These are phyloP conservation scores for Hippocampus kuda DNA, from an alignment of 2,797 vertebrate genomes.

Conservation along the genomic window DNA sequence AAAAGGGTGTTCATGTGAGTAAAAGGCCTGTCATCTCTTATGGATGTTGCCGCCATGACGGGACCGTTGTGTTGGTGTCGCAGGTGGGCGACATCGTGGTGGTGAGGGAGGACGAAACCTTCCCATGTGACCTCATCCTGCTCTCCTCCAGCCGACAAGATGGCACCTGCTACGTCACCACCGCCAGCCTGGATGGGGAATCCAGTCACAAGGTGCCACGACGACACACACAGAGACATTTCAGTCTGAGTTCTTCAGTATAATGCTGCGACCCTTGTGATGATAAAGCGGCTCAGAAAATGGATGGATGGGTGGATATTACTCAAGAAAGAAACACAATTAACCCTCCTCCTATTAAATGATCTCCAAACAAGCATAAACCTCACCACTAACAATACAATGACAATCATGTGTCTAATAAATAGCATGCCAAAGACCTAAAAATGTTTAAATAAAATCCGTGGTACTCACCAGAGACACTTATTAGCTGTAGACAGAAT, in stretches of 20 bases:
- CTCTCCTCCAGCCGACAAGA: conserved; percentile 86
- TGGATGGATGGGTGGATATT: no score
- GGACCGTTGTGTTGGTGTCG: conserved; percentile 7
- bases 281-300: no score
- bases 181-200: conserved; percentile 92
- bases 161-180: conserved; percentile 96
- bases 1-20: not conserved
- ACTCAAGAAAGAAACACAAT: no score
- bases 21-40: conserved; percentile 17
- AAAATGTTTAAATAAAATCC: no score
- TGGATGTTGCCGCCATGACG: conserved; percentile 16
- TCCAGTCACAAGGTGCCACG: conserved; percentile 87
- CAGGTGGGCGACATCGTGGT: conserved; percentile 95
- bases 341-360: no score
- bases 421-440: no score
- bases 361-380: no score
- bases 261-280: not conserved
- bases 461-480: no score
- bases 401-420: no score
- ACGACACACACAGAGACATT: not conserved
- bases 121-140: conserved; percentile 95
- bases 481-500: no score
- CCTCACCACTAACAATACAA: no score
- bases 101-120: conserved; percentile 93
- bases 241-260: not conserved